These are phyloP conservation scores for Aphrophora alni DNA, from an alignment of 2,888 invertebrate species.

Conservation along the genomic window DNA sequence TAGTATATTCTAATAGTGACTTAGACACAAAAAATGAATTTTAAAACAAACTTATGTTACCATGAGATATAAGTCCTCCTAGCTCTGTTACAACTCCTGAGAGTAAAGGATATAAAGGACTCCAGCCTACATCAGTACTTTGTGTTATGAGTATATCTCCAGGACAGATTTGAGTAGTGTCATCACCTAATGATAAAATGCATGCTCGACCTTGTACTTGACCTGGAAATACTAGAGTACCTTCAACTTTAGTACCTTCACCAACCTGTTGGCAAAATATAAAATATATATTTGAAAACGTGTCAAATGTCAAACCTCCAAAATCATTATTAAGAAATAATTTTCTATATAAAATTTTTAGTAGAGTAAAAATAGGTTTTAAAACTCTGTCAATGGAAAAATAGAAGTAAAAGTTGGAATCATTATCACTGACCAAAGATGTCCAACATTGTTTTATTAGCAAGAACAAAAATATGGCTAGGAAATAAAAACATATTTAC, in stretches of 20 bases:
- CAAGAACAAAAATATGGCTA: too few species aligned
- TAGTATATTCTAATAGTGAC: too few species aligned
- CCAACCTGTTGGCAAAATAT: neutral
- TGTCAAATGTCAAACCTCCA: neutral
- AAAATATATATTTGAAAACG: neutral
- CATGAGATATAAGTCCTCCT: constrained; percentile 84
- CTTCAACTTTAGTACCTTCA: constrained; percentile 54
- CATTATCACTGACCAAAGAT: too few species aligned
- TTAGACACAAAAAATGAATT: too few species aligned
- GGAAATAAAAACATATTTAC: too few species aligned
- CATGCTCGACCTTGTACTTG: constrained; percentile 72
- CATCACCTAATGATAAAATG: constrained; percentile 70
- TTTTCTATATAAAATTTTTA: neutral
- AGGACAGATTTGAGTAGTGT: constrained; percentile 61
- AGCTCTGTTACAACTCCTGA: constrained; percentile 81
- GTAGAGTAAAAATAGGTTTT: too few species aligned
- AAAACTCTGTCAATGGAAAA: too few species aligned
- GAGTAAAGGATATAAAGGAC: constrained; percentile 81
- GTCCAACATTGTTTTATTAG: too few species aligned
- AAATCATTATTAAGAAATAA: neutral
- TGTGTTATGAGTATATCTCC: constrained; percentile 80
- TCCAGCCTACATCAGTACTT: constrained; percentile 84
- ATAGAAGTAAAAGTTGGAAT: too few species aligned
- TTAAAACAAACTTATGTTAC: too few species aligned
- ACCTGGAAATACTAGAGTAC: constrained; percentile 76